Evolutionary conservation across 2,113 vertebrate genomes (phyloP), one percentile per base, ranked within the genome.

Genomic region (Synchiropus splendidus): DNA sequence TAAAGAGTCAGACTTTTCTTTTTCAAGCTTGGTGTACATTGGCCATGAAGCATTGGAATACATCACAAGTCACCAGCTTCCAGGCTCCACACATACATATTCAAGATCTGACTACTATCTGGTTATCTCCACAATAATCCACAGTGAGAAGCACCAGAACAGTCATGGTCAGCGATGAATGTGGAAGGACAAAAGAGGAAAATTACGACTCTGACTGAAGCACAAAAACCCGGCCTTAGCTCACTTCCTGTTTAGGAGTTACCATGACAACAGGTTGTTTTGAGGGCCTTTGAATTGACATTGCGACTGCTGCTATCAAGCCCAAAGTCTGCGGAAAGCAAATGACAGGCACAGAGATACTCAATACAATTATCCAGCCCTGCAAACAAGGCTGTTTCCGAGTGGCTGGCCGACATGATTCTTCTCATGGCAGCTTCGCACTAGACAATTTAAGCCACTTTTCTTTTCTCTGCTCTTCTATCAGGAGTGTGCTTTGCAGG

Each of bases 201-300:
- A n/a, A n/a, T n/a, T n/a, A n/a, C n/a, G n/a, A n/a, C n/a, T n/a
- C n/a, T n/a, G n/a, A n/a, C n/a, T n/a, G n/a, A n/a, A 27, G 21
- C 21, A 27, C 21, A 27, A 27, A 27, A 27, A n/a, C n/a, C n/a
- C n/a, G n/a, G 21, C 4, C 21, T 27, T 27, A 27, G 21, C 21
- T 27, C 21, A 27, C 21, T 48, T 61, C 60, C 41, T 16, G 48
- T 52, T 41, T 18, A 16, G 43, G 35, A 17, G 66, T 77, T 43
- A 34, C 73, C 46, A 75, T 73, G 72, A 68, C 73, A 62, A 77
- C 70, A 21, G 40, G 36, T 50, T 61, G 51, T 63, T 61, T 42
- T 15, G 44, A 33, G 56, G 52, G 48, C 37, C 57, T 48, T 54
- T 32, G 49, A 47, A 62, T 56, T 49, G 16, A 64, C 61, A 45